Evolutionary conservation across 2,888 invertebrate species (phyloP), one percentile per base, ranked within the genome.

Genomic region (Mayetiola destructor): DNA sequence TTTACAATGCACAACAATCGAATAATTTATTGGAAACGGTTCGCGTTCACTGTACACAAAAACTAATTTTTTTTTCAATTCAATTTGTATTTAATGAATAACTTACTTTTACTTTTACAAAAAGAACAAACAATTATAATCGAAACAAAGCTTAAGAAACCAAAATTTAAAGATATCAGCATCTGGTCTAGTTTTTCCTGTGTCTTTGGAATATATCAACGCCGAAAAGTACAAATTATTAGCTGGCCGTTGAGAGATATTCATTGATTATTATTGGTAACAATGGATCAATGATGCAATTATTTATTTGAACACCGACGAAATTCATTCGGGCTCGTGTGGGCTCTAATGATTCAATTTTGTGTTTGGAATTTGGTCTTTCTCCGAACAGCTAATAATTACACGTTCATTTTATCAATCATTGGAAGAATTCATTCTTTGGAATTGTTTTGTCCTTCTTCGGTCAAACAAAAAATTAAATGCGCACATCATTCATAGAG

Each of bases 131-230:
- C 48, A 27, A 48, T 16, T 48, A 27, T 23, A 42, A 52, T 52
- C 52, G 29, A 48, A 27, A 5, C n/a, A n/a, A n/a, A n/a, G n/a
- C n/a, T 3, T 10, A 42, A 21, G 23, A 56, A 23, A 39, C 40
- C 27, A 55, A 58, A 40, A 54, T 40, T 37, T 29, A 29, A 54
- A 53, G 18, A 39, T 29, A 58, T 23, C 36, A 27, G 16, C 70
- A 69, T 69, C 71, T 71, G 71, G 70, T 67, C 68, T 70, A 67
- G 64, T 65, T 68, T 48, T 66, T 58, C 66, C 72, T 71, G 71
- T 70, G 71, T 71, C 68, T 65, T 70, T 70, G 71, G 67, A 42
- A 56, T n/a, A 16, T 56, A 18, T n/a, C 10, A 18, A 14, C 42
- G 56, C 39, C 56, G 56, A 30, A 5, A 8, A 20, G 4, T 40